These are phyloP conservation scores for Taenaris catops DNA, from an alignment of 2,888 invertebrate genomes.

Conservation along the genomic window DNA sequence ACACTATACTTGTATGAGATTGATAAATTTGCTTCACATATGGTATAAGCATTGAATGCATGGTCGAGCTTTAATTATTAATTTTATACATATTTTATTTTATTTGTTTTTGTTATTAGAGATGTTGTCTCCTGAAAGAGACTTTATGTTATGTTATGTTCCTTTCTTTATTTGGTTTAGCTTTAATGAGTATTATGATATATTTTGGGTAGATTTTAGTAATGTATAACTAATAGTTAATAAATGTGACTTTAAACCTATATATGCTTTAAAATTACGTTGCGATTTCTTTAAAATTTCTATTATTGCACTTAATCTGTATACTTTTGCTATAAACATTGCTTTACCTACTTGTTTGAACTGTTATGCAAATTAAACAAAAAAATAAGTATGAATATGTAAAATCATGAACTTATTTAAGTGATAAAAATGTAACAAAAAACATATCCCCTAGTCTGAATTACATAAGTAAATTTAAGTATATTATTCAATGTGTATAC, in stretches of 20 bases:
- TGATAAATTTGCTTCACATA: not conserved
- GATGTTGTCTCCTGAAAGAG: constrained; percentile 4
- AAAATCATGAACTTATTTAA: constrained; percentile 29
- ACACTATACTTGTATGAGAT: too few species aligned
- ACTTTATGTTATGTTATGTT: constrained; percentile 4
- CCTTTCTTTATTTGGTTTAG: constrained; percentile 20
- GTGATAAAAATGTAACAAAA: constrained; percentile 67
- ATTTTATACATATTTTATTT: constrained; percentile 1
- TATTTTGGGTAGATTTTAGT: constrained; percentile 39
- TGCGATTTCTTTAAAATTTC: constrained; percentile 21
- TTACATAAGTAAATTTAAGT: constrained; percentile 40
- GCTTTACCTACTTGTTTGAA: too few species aligned
- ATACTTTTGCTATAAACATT: not conserved
- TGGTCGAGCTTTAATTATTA: constrained; percentile 6
- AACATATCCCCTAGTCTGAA: constrained; percentile 74
- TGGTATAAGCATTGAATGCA: constrained; percentile 1
- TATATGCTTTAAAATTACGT: constrained; percentile 31
- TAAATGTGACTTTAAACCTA: constrained; percentile 73
- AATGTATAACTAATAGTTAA: constrained; percentile 50
- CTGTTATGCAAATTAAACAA: too few species aligned
- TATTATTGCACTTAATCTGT: constrained; percentile 1
- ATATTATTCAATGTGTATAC: constrained; percentile 28
- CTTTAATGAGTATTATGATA: constrained; percentile 30
- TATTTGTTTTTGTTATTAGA: constrained; percentile 28
- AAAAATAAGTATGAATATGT: not conserved